Evolutionary conservation across 1,140 invertebrate species (phyloP).

Genomic region (Branchinecta lindahli): DNA sequence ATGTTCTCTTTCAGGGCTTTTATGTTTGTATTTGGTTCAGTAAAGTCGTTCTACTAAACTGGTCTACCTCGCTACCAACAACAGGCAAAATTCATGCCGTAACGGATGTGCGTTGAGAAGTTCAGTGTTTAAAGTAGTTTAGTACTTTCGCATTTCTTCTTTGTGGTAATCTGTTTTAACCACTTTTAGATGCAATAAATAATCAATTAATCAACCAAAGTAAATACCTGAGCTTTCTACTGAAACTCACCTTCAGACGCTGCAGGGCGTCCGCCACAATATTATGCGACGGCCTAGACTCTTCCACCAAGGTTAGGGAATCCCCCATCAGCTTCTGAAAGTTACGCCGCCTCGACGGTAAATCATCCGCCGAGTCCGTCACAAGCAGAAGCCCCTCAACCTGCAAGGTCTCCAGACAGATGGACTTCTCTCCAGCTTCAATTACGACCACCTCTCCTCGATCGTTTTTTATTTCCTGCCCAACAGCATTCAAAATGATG

Average conservation of each 20-base stretch:
- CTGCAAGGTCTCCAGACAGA: constrained; percentile 33
- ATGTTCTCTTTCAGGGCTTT: too few species aligned
- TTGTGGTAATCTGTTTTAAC: too few species aligned
- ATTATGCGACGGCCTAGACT: constrained; percentile 38
- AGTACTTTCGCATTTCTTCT: too few species aligned
- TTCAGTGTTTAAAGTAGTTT: too few species aligned
- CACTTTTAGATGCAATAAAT: too few species aligned
- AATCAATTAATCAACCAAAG: too few species aligned
- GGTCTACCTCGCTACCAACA: too few species aligned
- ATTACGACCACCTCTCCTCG: constrained; percentile 3
- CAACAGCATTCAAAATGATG: constrained; percentile 27
- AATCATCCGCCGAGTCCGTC: constrained; percentile 32
- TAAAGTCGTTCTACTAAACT: too few species aligned
- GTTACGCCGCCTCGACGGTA: constrained; percentile 28
- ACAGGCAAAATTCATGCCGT: too few species aligned
- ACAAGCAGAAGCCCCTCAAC: constrained; percentile 34
- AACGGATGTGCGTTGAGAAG: too few species aligned
- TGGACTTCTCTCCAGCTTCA: constrained; percentile 27
- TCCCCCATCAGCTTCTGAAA: constrained; percentile 33
- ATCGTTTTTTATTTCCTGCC: constrained; percentile 21
- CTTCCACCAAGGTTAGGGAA: constrained; percentile 31
- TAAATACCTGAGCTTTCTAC: background rate
- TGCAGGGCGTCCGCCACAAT: constrained; percentile 43
- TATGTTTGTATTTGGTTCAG: too few species aligned
- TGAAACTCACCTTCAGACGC: constrained; percentile 39